A percentile compares a stretch with the other conserved stretches of the same genome.
Conservation (phyloP, 2,797 vertebrate species). For the Heteromormyrus szaboi region DNA sequence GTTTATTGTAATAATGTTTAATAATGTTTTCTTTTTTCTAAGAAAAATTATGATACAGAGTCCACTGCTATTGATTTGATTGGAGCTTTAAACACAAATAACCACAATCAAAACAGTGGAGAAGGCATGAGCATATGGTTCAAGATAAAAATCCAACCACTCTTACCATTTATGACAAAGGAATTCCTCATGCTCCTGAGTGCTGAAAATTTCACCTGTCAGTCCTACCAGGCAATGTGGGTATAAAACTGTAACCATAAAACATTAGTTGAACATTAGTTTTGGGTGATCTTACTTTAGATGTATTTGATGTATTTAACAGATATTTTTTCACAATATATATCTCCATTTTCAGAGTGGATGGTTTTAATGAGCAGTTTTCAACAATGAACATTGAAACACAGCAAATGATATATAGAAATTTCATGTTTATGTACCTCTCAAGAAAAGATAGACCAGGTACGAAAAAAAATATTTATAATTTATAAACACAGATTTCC, state of each 20-base stretch:
- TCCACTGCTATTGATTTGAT: slow-evolving; percentile 29
- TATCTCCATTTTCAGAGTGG: slow-evolving; percentile 3
- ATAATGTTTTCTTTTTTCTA: not conserved
- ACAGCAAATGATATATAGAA: slow-evolving; percentile 25
- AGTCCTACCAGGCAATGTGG: slow-evolving; percentile 45
- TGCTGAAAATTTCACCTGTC: slow-evolving; percentile 45
- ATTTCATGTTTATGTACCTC: slow-evolving; percentile 36
- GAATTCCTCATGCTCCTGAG: slow-evolving; percentile 39
- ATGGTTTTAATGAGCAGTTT: slow-evolving; percentile 8
- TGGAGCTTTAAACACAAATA: slow-evolving; percentile 33
- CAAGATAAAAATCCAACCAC: slow-evolving; percentile 39
- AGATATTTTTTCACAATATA: not conserved
- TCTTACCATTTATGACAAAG: slow-evolving; percentile 34
- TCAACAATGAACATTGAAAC: not conserved
- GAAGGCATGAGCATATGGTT: slow-evolving; percentile 42
- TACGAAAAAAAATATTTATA: not conserved
- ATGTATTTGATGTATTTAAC: not conserved
- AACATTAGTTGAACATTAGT: not conserved
- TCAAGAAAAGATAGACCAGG: slow-evolving; percentile 27
- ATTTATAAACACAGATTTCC: not conserved
- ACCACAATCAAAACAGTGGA: slow-evolving; percentile 33
- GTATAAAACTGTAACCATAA: slow-evolving; percentile 17
- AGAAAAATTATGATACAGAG: slow-evolving; percentile 17
- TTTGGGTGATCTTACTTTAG: not conserved
- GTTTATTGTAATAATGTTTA: not conserved